Evolutionary conservation across 2,113 vertebrate species (phyloP).

Genomic region (Lophotis ruficrista): DNA sequence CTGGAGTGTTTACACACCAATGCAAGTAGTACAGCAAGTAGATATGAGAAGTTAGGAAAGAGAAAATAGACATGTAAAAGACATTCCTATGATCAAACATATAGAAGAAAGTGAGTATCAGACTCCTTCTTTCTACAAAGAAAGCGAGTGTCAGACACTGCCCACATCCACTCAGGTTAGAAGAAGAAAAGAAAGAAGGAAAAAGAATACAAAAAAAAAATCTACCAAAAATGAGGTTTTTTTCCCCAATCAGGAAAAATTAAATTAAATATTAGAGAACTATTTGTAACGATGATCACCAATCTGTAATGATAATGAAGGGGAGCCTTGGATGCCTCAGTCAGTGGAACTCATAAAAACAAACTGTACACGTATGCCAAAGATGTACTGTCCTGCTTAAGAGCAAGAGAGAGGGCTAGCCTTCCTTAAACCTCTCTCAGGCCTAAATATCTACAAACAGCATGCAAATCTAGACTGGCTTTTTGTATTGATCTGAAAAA

Average conservation of each 20-base stretch:
- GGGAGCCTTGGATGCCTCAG: background rate
- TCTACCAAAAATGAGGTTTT: background rate
- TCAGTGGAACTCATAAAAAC: background rate
- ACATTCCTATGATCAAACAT: background rate
- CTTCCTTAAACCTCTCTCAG: background rate
- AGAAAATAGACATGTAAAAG: background rate
- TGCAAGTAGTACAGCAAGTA: background rate
- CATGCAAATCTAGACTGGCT: background rate
- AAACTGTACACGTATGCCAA: background rate
- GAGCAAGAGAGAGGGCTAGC: background rate
- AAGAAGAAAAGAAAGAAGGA: background rate
- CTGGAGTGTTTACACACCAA: background rate
- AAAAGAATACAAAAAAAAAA: too few relatives aligned
- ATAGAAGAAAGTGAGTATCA: background rate
- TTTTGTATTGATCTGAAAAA: background rate
- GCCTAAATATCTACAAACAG: background rate
- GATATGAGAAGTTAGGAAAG: background rate
- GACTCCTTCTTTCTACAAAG: background rate
- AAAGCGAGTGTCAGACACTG: background rate
- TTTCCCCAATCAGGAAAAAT: background rate
- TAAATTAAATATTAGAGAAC: background rate
- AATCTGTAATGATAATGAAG: rapidly evolving
- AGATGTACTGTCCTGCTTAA: background rate
- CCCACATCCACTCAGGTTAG: background rate
- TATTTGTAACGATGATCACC: background rate